These are phyloP conservation scores for Casuarius casuarius DNA, from an alignment of 2,113 vertebrate genomes.

Conservation along the genomic window DNA sequence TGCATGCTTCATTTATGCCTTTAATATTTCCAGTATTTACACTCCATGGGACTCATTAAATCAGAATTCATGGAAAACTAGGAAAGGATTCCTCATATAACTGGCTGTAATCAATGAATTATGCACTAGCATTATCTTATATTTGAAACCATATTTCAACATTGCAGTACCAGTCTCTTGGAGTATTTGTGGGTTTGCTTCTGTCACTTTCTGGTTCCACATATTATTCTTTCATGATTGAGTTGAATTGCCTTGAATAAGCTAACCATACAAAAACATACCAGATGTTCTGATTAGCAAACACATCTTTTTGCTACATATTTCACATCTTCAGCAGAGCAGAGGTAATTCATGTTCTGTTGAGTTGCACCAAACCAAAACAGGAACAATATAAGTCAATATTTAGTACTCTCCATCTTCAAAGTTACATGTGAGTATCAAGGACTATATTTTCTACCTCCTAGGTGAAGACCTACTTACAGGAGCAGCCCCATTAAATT, in stretches of 20 bases:
- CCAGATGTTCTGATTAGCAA: background rate
- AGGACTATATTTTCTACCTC: background rate
- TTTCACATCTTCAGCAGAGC: background rate
- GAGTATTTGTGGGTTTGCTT: background rate
- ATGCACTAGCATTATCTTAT: background rate
- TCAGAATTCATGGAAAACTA: background rate
- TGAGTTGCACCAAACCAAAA: background rate
- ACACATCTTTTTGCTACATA: background rate
- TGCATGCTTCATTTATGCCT: background rate
- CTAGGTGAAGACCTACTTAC: background rate
- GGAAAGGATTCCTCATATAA: background rate
- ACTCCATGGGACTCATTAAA: background rate
- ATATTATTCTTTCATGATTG: background rate
- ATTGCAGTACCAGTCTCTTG: background rate
- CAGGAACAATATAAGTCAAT: background rate
- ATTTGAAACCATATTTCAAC: background rate
- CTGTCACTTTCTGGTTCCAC: background rate
- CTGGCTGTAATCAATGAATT: background rate
- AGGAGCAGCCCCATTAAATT: background rate
- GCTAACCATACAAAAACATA: background rate
- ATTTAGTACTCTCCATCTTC: background rate
- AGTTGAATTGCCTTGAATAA: background rate
- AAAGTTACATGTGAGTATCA: background rate
- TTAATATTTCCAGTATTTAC: background rate
- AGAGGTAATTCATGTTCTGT: background rate